Percentiles rank a stretch among this genome's conserved stretches.
Evolutionary conservation across 2,797 vertebrate species (phyloP).

Genomic region (Gallinago nigripennis): DNA sequence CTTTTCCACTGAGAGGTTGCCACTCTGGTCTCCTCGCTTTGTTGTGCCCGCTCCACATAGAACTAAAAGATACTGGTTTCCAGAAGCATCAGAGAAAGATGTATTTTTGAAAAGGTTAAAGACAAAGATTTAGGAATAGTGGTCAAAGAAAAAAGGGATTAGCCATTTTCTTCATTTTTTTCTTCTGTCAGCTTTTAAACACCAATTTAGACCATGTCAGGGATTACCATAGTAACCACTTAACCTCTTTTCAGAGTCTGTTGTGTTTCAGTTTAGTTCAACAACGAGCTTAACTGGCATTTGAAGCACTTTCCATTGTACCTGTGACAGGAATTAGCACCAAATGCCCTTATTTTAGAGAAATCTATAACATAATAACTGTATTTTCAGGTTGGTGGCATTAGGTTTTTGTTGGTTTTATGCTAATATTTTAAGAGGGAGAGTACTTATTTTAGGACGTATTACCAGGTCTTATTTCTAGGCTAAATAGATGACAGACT

Average conservation of each 20-base stretch:
- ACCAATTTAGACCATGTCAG: conserved; percentile 34
- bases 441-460: background rate
- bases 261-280: conserved; percentile 55
- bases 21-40: background rate
- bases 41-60: background rate
- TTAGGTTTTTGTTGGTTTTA: background rate
- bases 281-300: conserved; percentile 20
- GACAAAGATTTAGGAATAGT: background rate
- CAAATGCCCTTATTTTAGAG: conserved; percentile 9
- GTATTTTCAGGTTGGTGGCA: background rate
- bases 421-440: conserved; percentile 2
- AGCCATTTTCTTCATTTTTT: conserved; percentile 15
- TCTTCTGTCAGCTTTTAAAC: conserved; percentile 23
- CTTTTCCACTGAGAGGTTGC: background rate
- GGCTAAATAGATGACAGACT: background rate
- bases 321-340: conserved; percentile 7
- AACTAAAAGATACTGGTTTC: background rate
- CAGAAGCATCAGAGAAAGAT: background rate
- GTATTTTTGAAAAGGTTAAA: conserved; percentile 20
- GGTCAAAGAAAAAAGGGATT: background rate
- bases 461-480: background rate
- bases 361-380: background rate
- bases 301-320: conserved; percentile 32
- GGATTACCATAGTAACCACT: conserved; percentile 67
- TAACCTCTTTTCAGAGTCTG: conserved; percentile 49